These are phyloP conservation scores for Mohoua ochrocephala DNA, from an alignment of 2,113 vertebrate species.

Conservation along the genomic window DNA sequence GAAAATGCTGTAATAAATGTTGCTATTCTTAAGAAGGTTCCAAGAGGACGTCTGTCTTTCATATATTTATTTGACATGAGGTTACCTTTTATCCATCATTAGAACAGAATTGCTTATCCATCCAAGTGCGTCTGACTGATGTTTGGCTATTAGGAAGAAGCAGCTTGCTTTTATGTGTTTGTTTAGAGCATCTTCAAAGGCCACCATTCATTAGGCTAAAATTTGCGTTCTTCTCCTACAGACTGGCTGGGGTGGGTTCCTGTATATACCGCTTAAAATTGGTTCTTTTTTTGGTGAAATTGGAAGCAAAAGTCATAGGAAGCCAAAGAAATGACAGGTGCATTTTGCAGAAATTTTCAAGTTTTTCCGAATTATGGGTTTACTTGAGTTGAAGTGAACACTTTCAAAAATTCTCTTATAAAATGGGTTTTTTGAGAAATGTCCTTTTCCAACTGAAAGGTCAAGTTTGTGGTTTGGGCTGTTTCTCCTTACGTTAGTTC, in stretches of 20 bases:
- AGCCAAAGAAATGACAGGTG: background rate
- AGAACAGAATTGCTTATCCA: background rate
- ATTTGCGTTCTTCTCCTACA: background rate
- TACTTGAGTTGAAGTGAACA: background rate
- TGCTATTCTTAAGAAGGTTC: background rate
- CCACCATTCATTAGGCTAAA: background rate
- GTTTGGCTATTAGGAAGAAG: background rate
- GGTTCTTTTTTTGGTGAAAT: background rate
- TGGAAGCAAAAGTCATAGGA: background rate
- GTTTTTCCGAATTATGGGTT: background rate
- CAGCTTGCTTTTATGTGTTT: background rate
- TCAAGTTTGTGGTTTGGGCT: background rate
- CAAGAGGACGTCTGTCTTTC: background rate
- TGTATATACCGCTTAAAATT: background rate
- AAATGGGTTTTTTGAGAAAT: background rate
- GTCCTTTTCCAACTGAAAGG: background rate
- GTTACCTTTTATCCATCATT: background rate
- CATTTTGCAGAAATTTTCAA: background rate
- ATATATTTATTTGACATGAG: background rate
- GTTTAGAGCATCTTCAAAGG: background rate
- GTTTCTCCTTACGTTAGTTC: background rate
- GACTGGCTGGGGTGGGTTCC: background rate
- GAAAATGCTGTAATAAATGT: background rate
- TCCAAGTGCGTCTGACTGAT: background rate
- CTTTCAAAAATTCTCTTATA: background rate